Conservation (phyloP, 2,113 vertebrate species). For the Pavo muticus region DNA sequence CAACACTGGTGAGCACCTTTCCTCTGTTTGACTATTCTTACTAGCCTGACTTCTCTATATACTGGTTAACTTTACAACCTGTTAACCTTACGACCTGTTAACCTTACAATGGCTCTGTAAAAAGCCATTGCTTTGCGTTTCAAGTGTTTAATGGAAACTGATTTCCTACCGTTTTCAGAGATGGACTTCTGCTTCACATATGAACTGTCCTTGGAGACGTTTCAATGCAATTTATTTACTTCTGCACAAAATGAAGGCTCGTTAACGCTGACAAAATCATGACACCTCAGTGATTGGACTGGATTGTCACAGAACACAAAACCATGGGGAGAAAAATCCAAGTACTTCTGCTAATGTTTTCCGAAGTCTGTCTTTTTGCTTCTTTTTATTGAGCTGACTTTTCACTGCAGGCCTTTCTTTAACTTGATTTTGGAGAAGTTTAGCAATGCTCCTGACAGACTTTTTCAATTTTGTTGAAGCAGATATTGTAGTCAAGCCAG, state of each 20-base stretch:
- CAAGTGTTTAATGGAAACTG: background rate
- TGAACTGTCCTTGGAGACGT: background rate
- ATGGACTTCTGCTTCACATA: background rate
- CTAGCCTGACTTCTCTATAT: too few relatives aligned
- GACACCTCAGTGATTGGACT: slow-evolving; percentile 24
- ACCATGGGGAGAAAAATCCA: background rate
- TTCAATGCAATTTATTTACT: background rate
- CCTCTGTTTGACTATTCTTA: too few relatives aligned
- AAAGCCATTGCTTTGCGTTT: background rate
- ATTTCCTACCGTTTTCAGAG: background rate
- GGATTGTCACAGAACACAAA: slow-evolving; percentile 46
- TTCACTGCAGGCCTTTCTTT: slow-evolving; percentile 66
- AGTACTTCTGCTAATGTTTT: slow-evolving; percentile 44
- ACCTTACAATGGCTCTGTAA: background rate
- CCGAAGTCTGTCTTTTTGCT: background rate
- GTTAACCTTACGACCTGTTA: too few relatives aligned
- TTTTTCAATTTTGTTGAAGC: slow-evolving; percentile 49
- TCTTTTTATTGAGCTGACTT: slow-evolving; percentile 48
- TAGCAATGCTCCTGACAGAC: slow-evolving; percentile 15
- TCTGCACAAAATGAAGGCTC: slow-evolving; percentile 29
- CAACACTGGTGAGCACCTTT: too few relatives aligned
- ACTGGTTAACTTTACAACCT: too few relatives aligned
- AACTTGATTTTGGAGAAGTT: slow-evolving; percentile 47
- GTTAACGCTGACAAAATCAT: slow-evolving; percentile 1
- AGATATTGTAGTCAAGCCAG: slow-evolving; percentile 41